These are phyloP conservation scores for Ovibos moschatus DNA, from an alignment of 2,113 vertebrate genomes.

Conservation along the genomic window DNA sequence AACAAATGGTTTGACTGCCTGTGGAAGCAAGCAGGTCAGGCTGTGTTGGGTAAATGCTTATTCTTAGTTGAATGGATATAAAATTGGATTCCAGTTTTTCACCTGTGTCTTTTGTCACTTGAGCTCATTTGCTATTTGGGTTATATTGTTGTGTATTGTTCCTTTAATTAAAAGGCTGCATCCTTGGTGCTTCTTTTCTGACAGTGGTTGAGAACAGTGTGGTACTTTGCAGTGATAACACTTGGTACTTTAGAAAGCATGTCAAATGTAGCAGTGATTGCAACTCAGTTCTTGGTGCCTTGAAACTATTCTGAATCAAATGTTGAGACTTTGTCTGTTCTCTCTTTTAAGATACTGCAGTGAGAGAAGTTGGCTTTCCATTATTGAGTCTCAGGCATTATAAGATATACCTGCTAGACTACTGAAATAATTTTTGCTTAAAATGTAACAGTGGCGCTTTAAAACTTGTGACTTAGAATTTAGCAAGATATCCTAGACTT, in stretches of 20 bases:
- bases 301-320: background rate
- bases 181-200: constrained; percentile 55
- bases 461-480: constrained; percentile 25
- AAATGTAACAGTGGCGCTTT: constrained; percentile 1
- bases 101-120: constrained; percentile 68
- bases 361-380: background rate
- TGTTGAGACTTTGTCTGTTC: background rate
- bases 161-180: constrained; percentile 16
- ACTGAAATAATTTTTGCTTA: constrained; percentile 38
- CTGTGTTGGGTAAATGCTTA: constrained; percentile 67
- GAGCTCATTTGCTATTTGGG: constrained; percentile 44
- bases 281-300: constrained; percentile 48
- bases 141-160: constrained; percentile 23
- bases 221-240: constrained; percentile 55
- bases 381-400: background rate
- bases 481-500: constrained; percentile 50
- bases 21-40: constrained; percentile 48
- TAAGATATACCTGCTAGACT: background rate
- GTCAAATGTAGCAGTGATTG: constrained; percentile 60
- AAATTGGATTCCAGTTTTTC: constrained; percentile 67
- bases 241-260: constrained; percentile 45
- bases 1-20: constrained; percentile 63
- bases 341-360: constrained; percentile 31
- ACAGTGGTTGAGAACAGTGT: constrained; percentile 52
- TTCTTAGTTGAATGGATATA: constrained; percentile 63